phyloP scores from a whole-genome alignment of 30 jellyfish, hydroid and myxozoan species.

The Nemopilema nomurai region DNA sequence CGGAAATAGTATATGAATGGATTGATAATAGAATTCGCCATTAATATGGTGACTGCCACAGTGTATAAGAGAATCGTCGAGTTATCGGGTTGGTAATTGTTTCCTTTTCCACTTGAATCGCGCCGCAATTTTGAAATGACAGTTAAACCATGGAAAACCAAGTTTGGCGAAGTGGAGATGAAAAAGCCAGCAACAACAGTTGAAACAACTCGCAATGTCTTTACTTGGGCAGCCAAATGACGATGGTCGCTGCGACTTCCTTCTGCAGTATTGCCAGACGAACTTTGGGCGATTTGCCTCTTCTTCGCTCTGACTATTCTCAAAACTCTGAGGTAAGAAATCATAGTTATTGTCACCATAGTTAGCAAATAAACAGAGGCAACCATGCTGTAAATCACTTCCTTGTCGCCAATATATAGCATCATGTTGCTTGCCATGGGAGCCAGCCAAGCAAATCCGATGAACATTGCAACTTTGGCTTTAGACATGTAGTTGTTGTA shows the following conservation, averaged over 20 bases:
- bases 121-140: conserved; percentile 7
- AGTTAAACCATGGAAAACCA: conserved; percentile 22
- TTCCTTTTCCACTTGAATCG: neutral
- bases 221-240: conserved; percentile 13
- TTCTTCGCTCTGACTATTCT: conserved; percentile 3
- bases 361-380: neutral
- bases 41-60: conserved; percentile 37
- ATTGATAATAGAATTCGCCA: conserved; percentile 40
- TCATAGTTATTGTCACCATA: neutral
- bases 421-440: neutral
- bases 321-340: neutral
- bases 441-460: neutral
- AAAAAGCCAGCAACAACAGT: conserved; percentile 8
- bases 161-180: conserved; percentile 24
- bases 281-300: too few species aligned
- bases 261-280: too few species aligned
- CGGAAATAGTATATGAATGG: conserved; percentile 43
- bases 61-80: conserved; percentile 24
- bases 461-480: neutral
- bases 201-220: conserved; percentile 30
- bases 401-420: neutral
- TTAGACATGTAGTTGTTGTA: conserved; percentile 5
- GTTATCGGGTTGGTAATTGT: neutral
- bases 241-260: too few species aligned
- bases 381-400: neutral